Percentiles rank a stretch among this genome's conserved stretches.
phyloP scores from a whole-genome alignment of 2,888 invertebrate genomes.

The Tetropium fuscum region DNA sequence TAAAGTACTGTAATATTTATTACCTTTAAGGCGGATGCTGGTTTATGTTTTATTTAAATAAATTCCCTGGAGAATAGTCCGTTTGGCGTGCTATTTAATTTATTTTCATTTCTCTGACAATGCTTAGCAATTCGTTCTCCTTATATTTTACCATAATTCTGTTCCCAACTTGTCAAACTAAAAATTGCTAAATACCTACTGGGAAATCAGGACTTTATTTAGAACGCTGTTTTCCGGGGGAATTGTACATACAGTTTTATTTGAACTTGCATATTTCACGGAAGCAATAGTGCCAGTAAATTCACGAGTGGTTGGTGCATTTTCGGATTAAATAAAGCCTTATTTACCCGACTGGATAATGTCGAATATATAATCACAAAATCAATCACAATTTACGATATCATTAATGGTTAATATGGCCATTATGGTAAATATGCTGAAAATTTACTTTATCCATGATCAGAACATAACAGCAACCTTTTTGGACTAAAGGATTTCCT shows the following conservation, averaged over 20 bases:
- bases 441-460: no score
- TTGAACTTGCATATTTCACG: constrained; percentile 8
- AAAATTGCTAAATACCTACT: constrained; percentile 45
- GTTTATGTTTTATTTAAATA: constrained; percentile 39
- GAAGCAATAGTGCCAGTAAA: no score
- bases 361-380: no score
- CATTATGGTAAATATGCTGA: no score
- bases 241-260: constrained; percentile 13
- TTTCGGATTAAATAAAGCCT: no score
- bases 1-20: constrained; percentile 3
- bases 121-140: constrained; percentile 37
- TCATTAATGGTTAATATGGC: no score
- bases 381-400: no score
- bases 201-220: constrained; percentile 43
- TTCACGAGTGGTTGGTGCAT: no score
- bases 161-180: constrained; percentile 49
- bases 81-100: constrained; percentile 41
- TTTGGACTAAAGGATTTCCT: no score
- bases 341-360: no score
- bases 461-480: no score
- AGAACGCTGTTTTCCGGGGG: not conserved
- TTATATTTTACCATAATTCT: constrained; percentile 40
- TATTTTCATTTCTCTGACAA: constrained; percentile 42
- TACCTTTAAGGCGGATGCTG: constrained; percentile 8
- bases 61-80: constrained; percentile 36